These are phyloP conservation scores for Xestobium rufovillosum DNA, from an alignment of 2,888 invertebrate species.

Conservation along the genomic window DNA sequence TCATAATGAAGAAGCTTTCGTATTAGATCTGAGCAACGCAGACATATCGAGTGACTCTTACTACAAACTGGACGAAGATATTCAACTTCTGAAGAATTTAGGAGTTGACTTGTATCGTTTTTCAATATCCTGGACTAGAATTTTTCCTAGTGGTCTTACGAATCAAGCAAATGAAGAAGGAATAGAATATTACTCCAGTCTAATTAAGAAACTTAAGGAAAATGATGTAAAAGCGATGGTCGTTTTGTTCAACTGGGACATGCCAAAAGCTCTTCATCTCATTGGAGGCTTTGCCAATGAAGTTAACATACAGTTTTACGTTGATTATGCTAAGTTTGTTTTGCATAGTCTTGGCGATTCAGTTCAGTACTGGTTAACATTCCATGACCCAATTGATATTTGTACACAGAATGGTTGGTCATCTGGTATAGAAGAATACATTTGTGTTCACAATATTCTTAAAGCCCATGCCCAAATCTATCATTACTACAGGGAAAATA, in stretches of 20 bases:
- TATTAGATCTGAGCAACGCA: background rate
- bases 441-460: slow-evolving; percentile 56
- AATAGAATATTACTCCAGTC: slow-evolving; percentile 53
- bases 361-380: slow-evolving; percentile 59
- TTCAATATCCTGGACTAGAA: slow-evolving; percentile 58
- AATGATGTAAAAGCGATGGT: slow-evolving; percentile 51
- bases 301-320: slow-evolving; percentile 51
- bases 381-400: slow-evolving; percentile 58
- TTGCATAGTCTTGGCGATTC: slow-evolving; percentile 50
- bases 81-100: slow-evolving; percentile 45
- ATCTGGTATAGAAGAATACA: slow-evolving; percentile 53
- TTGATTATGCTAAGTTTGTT: slow-evolving; percentile 50
- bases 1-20: background rate
- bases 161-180: slow-evolving; percentile 54
- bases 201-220: slow-evolving; percentile 48
- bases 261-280: slow-evolving; percentile 36
- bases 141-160: slow-evolving; percentile 50
- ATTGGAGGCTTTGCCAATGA: slow-evolving; percentile 61
- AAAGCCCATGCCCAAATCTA: slow-evolving; percentile 62
- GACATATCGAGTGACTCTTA: background rate
- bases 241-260: slow-evolving; percentile 51
- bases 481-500: slow-evolving; percentile 50
- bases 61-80: slow-evolving; percentile 9
- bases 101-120: slow-evolving; percentile 51
- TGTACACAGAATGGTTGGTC: slow-evolving; percentile 49